phyloP scores from a whole-genome alignment of 2,888 invertebrate genomes.

The Helicoverpa assulta region DNA sequence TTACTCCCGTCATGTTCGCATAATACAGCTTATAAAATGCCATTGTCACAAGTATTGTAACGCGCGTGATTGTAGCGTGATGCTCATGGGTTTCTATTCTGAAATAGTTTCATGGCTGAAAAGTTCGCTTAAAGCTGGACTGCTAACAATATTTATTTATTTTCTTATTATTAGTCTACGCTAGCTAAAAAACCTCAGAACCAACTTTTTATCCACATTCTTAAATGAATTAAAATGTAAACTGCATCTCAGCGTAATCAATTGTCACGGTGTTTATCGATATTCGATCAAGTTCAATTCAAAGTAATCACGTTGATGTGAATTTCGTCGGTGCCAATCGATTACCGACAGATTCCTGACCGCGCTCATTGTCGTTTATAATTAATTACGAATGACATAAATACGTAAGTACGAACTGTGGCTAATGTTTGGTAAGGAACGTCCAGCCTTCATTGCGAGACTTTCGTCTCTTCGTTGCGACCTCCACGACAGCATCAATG shows the following conservation, averaged over 20 bases:
- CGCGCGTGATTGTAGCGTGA: constrained; percentile 35
- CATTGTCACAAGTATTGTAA: constrained; percentile 55
- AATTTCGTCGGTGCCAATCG: constrained; percentile 57
- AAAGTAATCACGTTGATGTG: constrained; percentile 57
- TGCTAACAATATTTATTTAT: too few species aligned
- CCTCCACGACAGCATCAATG: constrained; percentile 47
- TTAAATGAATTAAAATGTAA: constrained; percentile 47
- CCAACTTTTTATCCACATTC: constrained; percentile 19
- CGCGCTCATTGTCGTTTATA: constrained; percentile 49
- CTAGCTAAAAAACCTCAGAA: neutral
- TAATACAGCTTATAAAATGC: constrained; percentile 59
- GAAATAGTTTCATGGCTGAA: constrained; percentile 23
- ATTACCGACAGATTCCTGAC: constrained; percentile 54
- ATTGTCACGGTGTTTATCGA: constrained; percentile 53
- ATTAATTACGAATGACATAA: constrained; percentile 57
- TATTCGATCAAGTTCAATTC: constrained; percentile 59
- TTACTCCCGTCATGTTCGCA: constrained; percentile 65
- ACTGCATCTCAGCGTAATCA: constrained; percentile 49
- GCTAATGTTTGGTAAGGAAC: constrained; percentile 29
- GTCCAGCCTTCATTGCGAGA: constrained; percentile 45
- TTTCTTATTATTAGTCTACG: too few species aligned
- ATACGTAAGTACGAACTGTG: constrained; percentile 32
- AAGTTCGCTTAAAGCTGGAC: neutral
- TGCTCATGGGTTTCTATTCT: constrained; percentile 8
- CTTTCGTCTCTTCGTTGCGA: constrained; percentile 48